Percentiles rank a stretch among this genome's conserved stretches.
Evolutionary conservation across 2,113 vertebrate genomes (phyloP).

Genomic region (Silurus asotus): DNA sequence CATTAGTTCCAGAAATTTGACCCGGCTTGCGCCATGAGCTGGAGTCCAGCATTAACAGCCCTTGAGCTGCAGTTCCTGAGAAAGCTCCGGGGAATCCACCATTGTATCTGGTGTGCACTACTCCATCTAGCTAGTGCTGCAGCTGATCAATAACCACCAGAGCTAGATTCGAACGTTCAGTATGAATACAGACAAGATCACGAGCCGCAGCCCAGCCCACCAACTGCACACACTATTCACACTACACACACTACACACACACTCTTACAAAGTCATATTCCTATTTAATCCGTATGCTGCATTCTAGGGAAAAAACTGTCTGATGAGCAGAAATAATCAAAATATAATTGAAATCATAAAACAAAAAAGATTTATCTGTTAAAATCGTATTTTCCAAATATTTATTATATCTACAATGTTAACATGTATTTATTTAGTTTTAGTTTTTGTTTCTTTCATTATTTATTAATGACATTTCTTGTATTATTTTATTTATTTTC

Average conservation of each 20-base stretch:
- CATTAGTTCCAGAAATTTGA: constrained; percentile 48
- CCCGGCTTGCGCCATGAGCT: constrained; percentile 38
- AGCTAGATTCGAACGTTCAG: constrained; percentile 32
- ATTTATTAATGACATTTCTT: too few species aligned
- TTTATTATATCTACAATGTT: too few species aligned
- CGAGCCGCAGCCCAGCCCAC: not conserved
- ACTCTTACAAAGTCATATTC: not conserved
- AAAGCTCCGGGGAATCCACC: constrained; percentile 39
- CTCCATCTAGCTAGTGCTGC: constrained; percentile 38
- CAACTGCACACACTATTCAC: not conserved
- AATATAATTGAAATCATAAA: too few species aligned
- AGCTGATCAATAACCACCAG: constrained; percentile 43
- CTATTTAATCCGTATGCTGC: not conserved
- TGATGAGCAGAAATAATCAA: too few species aligned
- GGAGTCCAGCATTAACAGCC: constrained; percentile 41
- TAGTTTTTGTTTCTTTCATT: too few species aligned
- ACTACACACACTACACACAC: not conserved
- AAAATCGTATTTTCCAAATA: too few species aligned
- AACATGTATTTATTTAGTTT: too few species aligned
- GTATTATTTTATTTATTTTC: too few species aligned
- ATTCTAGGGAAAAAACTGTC: not conserved
- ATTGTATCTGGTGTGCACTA: constrained; percentile 44
- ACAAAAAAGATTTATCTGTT: too few species aligned
- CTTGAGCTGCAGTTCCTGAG: constrained; percentile 48
- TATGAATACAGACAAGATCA: constrained; percentile 29